phyloP scores from a whole-genome alignment of 2,113 vertebrate species.

The Leucopsar rothschildi region DNA sequence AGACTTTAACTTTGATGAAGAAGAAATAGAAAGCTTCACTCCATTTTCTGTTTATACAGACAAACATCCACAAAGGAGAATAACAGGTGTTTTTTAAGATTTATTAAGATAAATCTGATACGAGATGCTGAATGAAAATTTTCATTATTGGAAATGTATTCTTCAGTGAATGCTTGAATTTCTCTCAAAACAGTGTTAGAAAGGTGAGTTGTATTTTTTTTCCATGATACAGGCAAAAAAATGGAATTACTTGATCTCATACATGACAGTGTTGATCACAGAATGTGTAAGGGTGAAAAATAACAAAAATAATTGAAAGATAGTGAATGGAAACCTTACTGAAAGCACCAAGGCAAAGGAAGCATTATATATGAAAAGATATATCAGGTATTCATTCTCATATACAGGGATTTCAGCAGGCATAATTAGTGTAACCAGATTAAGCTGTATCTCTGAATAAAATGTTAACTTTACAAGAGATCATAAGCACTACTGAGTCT shows the following conservation, averaged over 20 bases:
- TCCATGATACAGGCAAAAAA: background rate
- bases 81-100: background rate
- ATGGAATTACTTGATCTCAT: background rate
- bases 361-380: background rate
- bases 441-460: background rate
- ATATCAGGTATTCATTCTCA: background rate
- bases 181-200: background rate
- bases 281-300: background rate
- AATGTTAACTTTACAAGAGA: background rate
- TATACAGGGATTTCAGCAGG: background rate
- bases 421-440: background rate
- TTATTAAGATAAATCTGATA: background rate
- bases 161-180: background rate
- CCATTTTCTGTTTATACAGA: background rate
- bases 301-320: background rate
- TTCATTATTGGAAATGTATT: background rate
- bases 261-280: background rate
- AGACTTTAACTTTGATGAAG: background rate
- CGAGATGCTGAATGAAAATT: background rate
- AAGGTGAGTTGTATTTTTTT: background rate
- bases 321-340: background rate
- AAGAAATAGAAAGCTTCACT: background rate
- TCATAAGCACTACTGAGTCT: background rate
- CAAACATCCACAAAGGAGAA: background rate
- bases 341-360: background rate